Evolutionary conservation across 2,888 invertebrate genomes (phyloP).

Genomic region (Volucella inflata): DNA sequence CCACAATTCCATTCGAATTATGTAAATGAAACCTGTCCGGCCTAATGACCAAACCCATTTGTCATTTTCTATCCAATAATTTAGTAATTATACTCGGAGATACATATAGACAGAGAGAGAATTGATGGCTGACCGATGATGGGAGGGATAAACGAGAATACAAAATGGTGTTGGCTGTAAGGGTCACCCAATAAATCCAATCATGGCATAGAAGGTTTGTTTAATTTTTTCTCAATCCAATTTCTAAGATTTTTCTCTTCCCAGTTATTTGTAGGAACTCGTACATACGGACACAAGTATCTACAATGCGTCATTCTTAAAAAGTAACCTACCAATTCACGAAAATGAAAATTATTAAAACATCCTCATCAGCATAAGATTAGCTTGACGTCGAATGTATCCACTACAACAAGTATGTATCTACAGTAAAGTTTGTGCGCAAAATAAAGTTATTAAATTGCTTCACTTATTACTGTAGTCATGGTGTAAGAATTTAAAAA

Average conservation of each 20-base stretch:
- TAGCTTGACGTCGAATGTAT: background rate
- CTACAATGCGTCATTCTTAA: background rate
- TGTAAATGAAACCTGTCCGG: slow-evolving; percentile 73
- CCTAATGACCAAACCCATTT: slow-evolving; percentile 74
- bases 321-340: background rate
- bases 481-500: slow-evolving; percentile 37
- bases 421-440: slow-evolving; percentile 1
- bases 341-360: slow-evolving; percentile 21
- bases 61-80: slow-evolving; percentile 74
- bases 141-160: slow-evolving; percentile 39
- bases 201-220: background rate
- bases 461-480: slow-evolving; percentile 43
- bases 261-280: slow-evolving; percentile 5
- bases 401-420: background rate
- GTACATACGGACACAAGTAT: no score
- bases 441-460: slow-evolving; percentile 62
- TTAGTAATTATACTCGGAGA: slow-evolving; percentile 60
- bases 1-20: slow-evolving; percentile 71
- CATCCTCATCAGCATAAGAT: slow-evolving; percentile 42
- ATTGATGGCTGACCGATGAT: slow-evolving; percentile 23
- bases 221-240: slow-evolving; percentile 2
- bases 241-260: slow-evolving; percentile 1
- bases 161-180: slow-evolving; percentile 56
- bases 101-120: slow-evolving; percentile 25
- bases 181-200: no score